Conservation (phyloP, 2,888 invertebrate species). For the Adelphocoris suturalis region DNA sequence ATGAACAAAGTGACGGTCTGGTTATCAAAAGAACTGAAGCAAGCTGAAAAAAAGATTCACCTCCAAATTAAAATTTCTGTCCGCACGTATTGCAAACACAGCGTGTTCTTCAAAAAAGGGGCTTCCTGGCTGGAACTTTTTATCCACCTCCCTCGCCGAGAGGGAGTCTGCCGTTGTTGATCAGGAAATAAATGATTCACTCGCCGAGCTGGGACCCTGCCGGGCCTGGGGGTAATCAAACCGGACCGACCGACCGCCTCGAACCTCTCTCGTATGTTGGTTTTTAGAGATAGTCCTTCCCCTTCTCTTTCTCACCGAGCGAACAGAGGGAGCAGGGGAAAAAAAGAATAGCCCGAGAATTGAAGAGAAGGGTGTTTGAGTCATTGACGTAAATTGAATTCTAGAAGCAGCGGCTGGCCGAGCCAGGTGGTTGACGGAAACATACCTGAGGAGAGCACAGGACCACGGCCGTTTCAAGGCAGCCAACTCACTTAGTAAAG, state of each 20-base stretch:
- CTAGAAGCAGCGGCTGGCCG: conserved; percentile 28
- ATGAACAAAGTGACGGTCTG: too few species aligned
- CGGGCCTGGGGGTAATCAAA: conserved; percentile 48
- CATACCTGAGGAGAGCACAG: neutral
- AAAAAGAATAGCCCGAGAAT: conserved; percentile 51
- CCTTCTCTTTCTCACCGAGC: neutral
- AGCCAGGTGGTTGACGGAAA: neutral
- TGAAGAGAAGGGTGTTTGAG: conserved; percentile 58
- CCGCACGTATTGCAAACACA: neutral
- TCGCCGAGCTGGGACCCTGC: neutral
- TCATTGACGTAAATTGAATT: conserved; percentile 61
- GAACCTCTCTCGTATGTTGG: conserved; percentile 48
- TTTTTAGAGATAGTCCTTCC: conserved; percentile 49
- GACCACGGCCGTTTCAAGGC: neutral
- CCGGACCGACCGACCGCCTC: conserved; percentile 35
- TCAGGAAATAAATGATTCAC: conserved; percentile 62
- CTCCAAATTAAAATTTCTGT: neutral
- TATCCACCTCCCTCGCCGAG: neutral
- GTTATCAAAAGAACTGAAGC: neutral
- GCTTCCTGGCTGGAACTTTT: neutral
- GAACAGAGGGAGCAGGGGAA: neutral
- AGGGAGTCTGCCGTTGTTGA: conserved; percentile 29
- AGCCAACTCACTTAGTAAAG: neutral
- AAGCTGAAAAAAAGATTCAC: neutral
- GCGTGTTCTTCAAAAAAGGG: neutral